Evolutionary conservation across 1,140 invertebrate genomes (phyloP).

Genomic region (Paraescarpia echinospica): DNA sequence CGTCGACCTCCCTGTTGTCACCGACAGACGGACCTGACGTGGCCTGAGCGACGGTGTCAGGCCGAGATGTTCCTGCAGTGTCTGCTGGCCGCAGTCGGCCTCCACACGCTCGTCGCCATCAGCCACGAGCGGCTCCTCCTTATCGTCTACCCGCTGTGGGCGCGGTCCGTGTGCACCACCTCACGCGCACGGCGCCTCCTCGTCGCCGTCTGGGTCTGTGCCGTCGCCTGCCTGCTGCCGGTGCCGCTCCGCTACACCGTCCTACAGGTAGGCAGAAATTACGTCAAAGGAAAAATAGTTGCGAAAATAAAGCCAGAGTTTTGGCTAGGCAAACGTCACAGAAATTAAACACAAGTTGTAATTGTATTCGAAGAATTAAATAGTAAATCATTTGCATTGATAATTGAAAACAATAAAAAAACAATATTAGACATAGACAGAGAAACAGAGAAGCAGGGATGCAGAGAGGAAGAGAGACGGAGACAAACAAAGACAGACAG

Average conservation of each 20-base stretch:
- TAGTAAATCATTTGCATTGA: too few relatives aligned
- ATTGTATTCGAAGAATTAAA: too few relatives aligned
- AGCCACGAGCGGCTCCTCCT: constrained; percentile 26
- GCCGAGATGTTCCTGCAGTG: constrained; percentile 7
- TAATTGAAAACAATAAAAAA: too few relatives aligned
- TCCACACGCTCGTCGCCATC: constrained; percentile 31
- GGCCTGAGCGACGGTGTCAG: neutral
- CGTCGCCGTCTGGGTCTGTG: constrained; percentile 18
- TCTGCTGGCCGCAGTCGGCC: constrained; percentile 22
- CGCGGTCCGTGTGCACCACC: neutral
- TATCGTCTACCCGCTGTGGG: constrained; percentile 29
- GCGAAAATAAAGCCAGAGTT: too few relatives aligned
- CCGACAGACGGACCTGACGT: neutral
- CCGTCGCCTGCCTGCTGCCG: constrained; percentile 17
- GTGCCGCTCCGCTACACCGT: constrained; percentile 9
- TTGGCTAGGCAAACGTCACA: too few relatives aligned
- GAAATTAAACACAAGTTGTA: too few relatives aligned
- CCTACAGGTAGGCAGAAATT: neutral
- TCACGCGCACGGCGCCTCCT: neutral
- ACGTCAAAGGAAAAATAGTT: too few relatives aligned
- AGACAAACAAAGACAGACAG: too few relatives aligned
- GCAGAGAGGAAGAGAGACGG: too few relatives aligned
- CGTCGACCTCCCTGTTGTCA: neutral
- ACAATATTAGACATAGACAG: too few relatives aligned
- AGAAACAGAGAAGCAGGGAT: too few relatives aligned